phyloP scores from a whole-genome alignment of 2,888 invertebrate species.

The Melipona bicolor region DNA sequence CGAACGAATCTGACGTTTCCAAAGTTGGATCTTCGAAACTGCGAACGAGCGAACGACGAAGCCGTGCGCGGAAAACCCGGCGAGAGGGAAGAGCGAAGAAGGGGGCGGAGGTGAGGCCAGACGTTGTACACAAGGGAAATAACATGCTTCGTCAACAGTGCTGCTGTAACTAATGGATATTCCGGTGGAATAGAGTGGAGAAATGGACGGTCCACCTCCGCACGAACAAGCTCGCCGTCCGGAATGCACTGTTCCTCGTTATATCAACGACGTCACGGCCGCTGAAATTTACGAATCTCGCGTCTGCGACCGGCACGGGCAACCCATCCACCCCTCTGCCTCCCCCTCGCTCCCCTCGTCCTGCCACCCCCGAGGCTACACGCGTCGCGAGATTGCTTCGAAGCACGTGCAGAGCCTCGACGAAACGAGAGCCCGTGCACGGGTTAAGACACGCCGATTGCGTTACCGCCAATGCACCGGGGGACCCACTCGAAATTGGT shows the following conservation, averaged over 20 bases:
- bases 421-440: conserved; percentile 5
- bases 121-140: conserved; percentile 83
- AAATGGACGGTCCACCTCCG: conserved; percentile 76
- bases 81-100: conserved; percentile 46
- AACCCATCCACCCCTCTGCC: too few relatives aligned
- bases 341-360: neutral
- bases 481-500: conserved; percentile 48
- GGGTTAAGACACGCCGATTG: conserved; percentile 54
- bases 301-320: conserved; percentile 24
- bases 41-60: conserved; percentile 71
- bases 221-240: conserved; percentile 61
- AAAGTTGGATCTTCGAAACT: conserved; percentile 59
- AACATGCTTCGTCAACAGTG: conserved; percentile 84
- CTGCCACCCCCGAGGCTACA: conserved; percentile 19
- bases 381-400: conserved; percentile 58
- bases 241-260: conserved; percentile 64
- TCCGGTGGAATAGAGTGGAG: conserved; percentile 80
- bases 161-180: conserved; percentile 84
- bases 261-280: conserved; percentile 64
- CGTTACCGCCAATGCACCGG: conserved; percentile 49
- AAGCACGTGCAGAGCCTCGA: conserved; percentile 50
- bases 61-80: conserved; percentile 52
- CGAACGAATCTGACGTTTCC: conserved; percentile 48
- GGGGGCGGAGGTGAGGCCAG: conserved; percentile 68
- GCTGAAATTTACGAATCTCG: conserved; percentile 64